Conservation (phyloP, 2,888 invertebrate species). For the Willowsia nigromaculata region DNA sequence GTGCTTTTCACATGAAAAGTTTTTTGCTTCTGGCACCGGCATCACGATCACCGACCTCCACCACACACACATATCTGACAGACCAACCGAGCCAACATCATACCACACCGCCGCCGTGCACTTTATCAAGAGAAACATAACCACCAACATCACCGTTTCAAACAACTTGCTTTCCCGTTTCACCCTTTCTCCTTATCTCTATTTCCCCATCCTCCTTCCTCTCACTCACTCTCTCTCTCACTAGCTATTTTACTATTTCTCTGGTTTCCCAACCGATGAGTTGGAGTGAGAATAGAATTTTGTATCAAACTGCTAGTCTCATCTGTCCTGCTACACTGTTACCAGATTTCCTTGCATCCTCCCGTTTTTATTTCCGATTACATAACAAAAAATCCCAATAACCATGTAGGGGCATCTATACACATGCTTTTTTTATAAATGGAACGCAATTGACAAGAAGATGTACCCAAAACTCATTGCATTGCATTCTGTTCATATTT, state of each 20-base stretch:
- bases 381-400: no score
- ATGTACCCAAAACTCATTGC: no score
- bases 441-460: no score
- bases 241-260: no score
- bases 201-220: slow-evolving; percentile 23
- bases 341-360: neutral
- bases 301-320: slow-evolving; percentile 1
- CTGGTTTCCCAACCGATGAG: neutral
- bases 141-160: neutral
- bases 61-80: neutral
- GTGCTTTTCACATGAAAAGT: neutral
- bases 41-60: neutral
- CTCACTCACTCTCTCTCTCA: slow-evolving; percentile 31
- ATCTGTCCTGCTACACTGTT: neutral
- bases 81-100: neutral
- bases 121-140: neutral
- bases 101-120: neutral
- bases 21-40: slow-evolving; percentile 32
- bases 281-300: neutral
- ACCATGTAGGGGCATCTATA: no score
- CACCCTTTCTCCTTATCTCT: no score
- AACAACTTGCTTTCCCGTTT: slow-evolving; percentile 51
- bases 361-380: neutral
- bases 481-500: no score
- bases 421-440: no score